Evolutionary conservation across 1,140 invertebrate species (phyloP).

Genomic region (Pachypeltis micranthus): DNA sequence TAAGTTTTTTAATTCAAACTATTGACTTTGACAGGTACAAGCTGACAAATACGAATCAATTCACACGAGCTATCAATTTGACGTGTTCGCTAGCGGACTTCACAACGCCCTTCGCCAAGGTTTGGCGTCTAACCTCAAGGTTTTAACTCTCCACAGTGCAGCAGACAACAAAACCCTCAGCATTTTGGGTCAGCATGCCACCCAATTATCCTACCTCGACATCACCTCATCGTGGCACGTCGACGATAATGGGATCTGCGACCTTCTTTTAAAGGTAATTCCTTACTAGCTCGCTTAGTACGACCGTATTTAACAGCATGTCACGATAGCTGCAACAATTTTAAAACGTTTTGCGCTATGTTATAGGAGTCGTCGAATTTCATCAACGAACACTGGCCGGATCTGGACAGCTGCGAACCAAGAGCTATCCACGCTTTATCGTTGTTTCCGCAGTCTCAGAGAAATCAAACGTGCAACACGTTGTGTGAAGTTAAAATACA

Average conservation of each 20-base stretch:
- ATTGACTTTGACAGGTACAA: background rate
- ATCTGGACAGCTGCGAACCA: slow-evolving; percentile 17
- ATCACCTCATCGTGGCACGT: slow-evolving; percentile 30
- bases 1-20: background rate
- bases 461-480: slow-evolving; percentile 26
- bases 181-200: slow-evolving; percentile 26
- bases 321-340: too few relatives aligned
- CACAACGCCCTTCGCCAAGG: slow-evolving; percentile 16
- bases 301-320: too few relatives aligned
- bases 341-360: background rate
- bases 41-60: background rate
- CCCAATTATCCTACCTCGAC: slow-evolving; percentile 27
- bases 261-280: slow-evolving; percentile 27
- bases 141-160: slow-evolving; percentile 24
- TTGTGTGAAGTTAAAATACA: slow-evolving; percentile 29
- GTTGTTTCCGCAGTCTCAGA: slow-evolving; percentile 3
- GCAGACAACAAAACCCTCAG: slow-evolving; percentile 29
- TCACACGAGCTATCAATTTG: background rate
- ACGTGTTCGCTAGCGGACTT: background rate
- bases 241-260: slow-evolving; percentile 28
- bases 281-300: too few relatives aligned
- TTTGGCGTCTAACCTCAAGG: slow-evolving; percentile 22
- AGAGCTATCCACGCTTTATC: slow-evolving; percentile 16
- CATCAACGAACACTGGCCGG: slow-evolving; percentile 11
- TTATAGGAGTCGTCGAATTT: slow-evolving; percentile 16